Evolutionary conservation across 2,888 invertebrate species (phyloP).

Genomic region (Ephialtes manifestator): DNA sequence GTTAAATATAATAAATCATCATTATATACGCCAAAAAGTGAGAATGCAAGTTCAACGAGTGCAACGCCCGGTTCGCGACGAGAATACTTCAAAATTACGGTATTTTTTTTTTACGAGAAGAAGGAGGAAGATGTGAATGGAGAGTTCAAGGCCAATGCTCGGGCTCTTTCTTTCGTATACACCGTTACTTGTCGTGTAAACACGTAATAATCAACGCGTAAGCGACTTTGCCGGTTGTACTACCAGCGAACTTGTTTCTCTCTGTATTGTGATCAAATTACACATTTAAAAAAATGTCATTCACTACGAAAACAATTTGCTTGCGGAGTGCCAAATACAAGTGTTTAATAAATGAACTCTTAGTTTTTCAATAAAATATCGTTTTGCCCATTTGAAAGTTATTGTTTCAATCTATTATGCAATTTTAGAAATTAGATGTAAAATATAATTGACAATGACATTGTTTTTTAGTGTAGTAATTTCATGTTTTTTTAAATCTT

Average conservation of each 20-base stretch:
- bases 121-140: slow-evolving; percentile 13
- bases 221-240: background rate
- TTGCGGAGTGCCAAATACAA: too few species aligned
- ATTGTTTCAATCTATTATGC: too few species aligned
- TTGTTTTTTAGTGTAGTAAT: too few species aligned
- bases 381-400: too few species aligned
- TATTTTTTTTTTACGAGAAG: slow-evolving; percentile 51
- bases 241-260: background rate
- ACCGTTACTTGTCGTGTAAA: slow-evolving; percentile 55
- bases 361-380: too few species aligned
- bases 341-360: too few species aligned
- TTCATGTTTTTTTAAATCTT: background rate
- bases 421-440: too few species aligned
- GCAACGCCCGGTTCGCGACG: slow-evolving; percentile 39
- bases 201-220: slow-evolving; percentile 23
- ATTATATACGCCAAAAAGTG: background rate
- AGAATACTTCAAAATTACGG: slow-evolving; percentile 52
- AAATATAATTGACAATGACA: too few species aligned
- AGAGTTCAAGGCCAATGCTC: slow-evolving; percentile 50
- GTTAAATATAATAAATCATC: background rate
- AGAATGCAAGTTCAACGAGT: slow-evolving; percentile 19
- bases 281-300: too few species aligned
- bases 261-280: background rate
- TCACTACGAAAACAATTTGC: too few species aligned
- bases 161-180: slow-evolving; percentile 19